These are phyloP conservation scores for Drosophila stalkeri DNA, from an alignment of 2,888 invertebrate species.

Conservation along the genomic window DNA sequence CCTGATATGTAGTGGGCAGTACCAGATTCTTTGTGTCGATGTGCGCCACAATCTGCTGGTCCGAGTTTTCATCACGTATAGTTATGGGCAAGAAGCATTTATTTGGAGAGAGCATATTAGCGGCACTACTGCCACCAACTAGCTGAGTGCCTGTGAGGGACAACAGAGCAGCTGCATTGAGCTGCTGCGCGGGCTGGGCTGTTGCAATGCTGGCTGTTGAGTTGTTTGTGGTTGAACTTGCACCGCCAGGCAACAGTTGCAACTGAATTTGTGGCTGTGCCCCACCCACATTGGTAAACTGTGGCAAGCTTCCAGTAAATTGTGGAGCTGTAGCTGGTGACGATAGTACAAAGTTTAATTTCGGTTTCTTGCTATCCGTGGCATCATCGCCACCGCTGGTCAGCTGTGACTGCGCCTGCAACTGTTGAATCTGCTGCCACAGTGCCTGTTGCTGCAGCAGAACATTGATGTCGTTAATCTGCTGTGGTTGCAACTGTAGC, in stretches of 20 bases:
- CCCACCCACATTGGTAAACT: constrained; percentile 41
- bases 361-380: constrained; percentile 82
- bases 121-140: constrained; percentile 54
- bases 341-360: constrained; percentile 84
- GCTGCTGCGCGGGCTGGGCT: constrained; percentile 60
- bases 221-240: constrained; percentile 7
- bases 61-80: constrained; percentile 84
- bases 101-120: constrained; percentile 81
- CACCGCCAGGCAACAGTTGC: constrained; percentile 54
- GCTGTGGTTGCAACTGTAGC: constrained; percentile 73
- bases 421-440: constrained; percentile 68
- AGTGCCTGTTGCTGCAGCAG: constrained; percentile 65
- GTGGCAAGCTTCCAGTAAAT: constrained; percentile 39
- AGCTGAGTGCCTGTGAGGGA: not conserved
- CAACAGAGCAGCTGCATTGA: constrained; percentile 53
- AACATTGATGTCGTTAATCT: constrained; percentile 70
- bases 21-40: constrained; percentile 85
- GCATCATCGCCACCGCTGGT: constrained; percentile 51
- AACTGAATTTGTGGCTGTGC: constrained; percentile 69
- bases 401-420: constrained; percentile 54
- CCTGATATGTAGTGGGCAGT: constrained; percentile 84
- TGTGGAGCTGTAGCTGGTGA: constrained; percentile 66
- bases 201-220: constrained; percentile 14
- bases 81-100: constrained; percentile 85
- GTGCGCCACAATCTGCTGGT: constrained; percentile 85